A percentile compares a stretch with the other conserved stretches of the same genome.
These are phyloP conservation scores for Pteria penguin DNA, from an alignment of 2,888 invertebrate genomes.

Conservation along the genomic window DNA sequence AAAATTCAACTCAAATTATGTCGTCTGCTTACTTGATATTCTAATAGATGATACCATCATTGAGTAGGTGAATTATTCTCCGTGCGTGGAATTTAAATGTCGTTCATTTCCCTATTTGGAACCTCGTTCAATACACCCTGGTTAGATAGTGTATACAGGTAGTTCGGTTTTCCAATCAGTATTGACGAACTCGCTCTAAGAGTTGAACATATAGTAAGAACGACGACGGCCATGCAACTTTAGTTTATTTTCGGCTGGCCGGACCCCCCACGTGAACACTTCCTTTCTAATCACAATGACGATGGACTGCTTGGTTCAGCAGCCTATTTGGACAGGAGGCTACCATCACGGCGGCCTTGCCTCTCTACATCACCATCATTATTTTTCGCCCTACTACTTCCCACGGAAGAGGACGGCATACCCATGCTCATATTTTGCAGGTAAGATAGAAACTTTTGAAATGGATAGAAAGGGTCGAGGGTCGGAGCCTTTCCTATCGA, in stretches of 20 bases:
- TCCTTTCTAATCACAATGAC: conserved; percentile 44
- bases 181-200: conserved; percentile 35
- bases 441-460: conserved; percentile 50
- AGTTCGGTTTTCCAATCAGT: conserved; percentile 34
- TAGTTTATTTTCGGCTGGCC: no score
- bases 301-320: conserved; percentile 66
- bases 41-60: no score
- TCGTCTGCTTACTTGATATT: no score
- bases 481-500: no score
- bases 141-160: conserved; percentile 54
- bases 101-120: not conserved
- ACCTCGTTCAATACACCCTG: conserved; percentile 28
- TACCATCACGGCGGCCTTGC: conserved; percentile 59
- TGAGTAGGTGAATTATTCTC: no score
- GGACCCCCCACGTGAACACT: no score
- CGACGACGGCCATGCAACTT: conserved; percentile 43
- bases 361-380: conserved; percentile 55
- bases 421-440: conserved; percentile 56
- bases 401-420: conserved; percentile 55
- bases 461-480: no score
- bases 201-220: conserved; percentile 27
- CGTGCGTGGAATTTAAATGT: conserved; percentile 1
- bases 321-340: conserved; percentile 63
- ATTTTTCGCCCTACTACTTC: conserved; percentile 61
- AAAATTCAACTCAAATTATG: no score